A percentile compares a stretch with the other conserved stretches of the same genome.
phyloP scores from a whole-genome alignment of 2,797 vertebrate species.

The Numenius phaeopus region DNA sequence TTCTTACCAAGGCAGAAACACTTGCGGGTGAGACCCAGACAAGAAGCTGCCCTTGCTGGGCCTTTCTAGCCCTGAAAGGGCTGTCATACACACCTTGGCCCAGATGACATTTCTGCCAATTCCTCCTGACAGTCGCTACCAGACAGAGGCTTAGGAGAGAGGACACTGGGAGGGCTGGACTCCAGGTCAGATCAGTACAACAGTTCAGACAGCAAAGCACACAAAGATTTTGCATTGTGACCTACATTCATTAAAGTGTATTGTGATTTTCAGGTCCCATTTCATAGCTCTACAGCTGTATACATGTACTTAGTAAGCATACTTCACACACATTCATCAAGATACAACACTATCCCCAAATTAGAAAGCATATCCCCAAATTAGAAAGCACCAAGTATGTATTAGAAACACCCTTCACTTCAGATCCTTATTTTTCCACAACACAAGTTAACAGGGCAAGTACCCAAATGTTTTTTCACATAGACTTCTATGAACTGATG shows the following conservation, averaged over 20 bases:
- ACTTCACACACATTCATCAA: slow-evolving; percentile 42
- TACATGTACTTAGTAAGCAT: slow-evolving; percentile 5
- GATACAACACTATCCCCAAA: slow-evolving; percentile 51
- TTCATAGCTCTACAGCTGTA: slow-evolving; percentile 1
- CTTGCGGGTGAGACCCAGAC: neutral
- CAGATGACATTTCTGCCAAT: neutral
- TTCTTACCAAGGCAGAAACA: neutral
- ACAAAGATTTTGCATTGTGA: neutral
- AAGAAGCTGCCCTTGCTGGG: neutral
- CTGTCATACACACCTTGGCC: neutral
- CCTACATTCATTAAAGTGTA: slow-evolving; percentile 9
- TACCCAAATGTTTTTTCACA: neutral
- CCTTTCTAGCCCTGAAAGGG: neutral
- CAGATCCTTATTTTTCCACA: slow-evolving; percentile 21
- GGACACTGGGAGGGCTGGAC: neutral
- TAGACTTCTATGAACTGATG: neutral
- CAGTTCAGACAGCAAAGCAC: slow-evolving; percentile 24
- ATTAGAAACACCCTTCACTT: slow-evolving; percentile 27
- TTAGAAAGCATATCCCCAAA: slow-evolving; percentile 60
- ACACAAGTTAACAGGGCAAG: neutral
- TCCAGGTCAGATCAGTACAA: neutral
- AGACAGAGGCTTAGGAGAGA: neutral
- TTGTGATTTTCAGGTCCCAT: neutral
- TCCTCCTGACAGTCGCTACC: neutral
- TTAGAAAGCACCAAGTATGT: slow-evolving; percentile 42